These are phyloP conservation scores for Panulirus ornatus DNA, from an alignment of 1,140 invertebrate genomes.

Conservation along the genomic window DNA sequence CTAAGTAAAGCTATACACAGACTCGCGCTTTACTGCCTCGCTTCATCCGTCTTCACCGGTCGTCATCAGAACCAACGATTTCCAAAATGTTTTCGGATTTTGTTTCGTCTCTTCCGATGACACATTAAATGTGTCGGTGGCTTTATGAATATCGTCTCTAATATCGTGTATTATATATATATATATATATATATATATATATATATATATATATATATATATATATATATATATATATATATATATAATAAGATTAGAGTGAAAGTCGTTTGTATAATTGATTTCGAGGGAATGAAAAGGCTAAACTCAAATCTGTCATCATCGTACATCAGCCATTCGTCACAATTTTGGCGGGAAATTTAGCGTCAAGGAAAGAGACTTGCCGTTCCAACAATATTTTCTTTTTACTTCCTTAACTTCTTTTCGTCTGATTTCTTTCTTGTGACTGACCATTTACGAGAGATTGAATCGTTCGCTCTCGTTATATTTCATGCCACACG, in stretches of 20 bases:
- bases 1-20: no score
- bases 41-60: no score
- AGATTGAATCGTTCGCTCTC: constrained; percentile 11
- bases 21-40: no score
- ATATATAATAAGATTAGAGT: no score
- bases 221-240: background rate
- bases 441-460: constrained; percentile 5
- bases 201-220: background rate
- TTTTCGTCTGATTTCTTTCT: background rate
- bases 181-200: background rate
- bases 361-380: background rate
- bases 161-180: background rate
- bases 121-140: no score
- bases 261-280: background rate
- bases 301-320: background rate
- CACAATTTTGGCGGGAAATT: constrained; percentile 25
- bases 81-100: no score
- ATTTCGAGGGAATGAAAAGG: background rate
- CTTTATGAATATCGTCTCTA: no score
- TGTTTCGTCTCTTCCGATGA: no score
- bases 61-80: no score
- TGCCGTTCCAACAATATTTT: background rate
- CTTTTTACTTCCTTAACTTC: background rate
- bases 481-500: constrained; percentile 30
- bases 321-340: background rate